Percentiles rank a stretch among this genome's conserved stretches.
Evolutionary conservation across 2,113 vertebrate genomes (phyloP).

Genomic region (Burhinus oedicnemus): DNA sequence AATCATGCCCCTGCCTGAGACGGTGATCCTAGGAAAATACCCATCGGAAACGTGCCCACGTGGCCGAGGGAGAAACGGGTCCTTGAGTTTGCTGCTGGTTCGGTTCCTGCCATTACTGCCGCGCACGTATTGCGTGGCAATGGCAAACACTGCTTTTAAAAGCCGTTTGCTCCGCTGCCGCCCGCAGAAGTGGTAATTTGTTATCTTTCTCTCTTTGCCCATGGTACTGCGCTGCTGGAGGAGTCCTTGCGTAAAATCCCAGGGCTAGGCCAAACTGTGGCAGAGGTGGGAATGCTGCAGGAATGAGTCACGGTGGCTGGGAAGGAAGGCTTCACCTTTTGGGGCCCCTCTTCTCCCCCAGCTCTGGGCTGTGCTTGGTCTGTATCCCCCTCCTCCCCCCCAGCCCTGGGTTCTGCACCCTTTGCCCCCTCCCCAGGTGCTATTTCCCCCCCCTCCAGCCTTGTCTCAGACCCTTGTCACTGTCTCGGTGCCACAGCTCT

Average conservation of each 20-base stretch:
- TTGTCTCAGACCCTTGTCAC: neutral
- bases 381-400: neutral
- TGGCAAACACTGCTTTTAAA: neutral
- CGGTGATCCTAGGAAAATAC: neutral
- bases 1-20: neutral
- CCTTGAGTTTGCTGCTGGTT: neutral
- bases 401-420: neutral
- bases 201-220: neutral
- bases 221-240: neutral
- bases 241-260: neutral
- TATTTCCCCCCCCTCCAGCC: neutral
- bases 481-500: neutral
- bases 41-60: neutral
- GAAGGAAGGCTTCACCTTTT: neutral
- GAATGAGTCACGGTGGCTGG: neutral
- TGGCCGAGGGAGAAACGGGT: neutral
- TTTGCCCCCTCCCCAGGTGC: neutral
- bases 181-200: neutral
- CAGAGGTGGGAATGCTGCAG: neutral
- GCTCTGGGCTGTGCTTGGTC: neutral
- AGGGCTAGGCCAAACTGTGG: neutral
- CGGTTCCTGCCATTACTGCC: rapidly evolving
- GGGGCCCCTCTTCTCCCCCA: neutral
- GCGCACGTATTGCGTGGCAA: rapidly evolving
- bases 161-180: neutral